Conservation (phyloP, 2,797 vertebrate species). For the Danionella dracula region DNA sequence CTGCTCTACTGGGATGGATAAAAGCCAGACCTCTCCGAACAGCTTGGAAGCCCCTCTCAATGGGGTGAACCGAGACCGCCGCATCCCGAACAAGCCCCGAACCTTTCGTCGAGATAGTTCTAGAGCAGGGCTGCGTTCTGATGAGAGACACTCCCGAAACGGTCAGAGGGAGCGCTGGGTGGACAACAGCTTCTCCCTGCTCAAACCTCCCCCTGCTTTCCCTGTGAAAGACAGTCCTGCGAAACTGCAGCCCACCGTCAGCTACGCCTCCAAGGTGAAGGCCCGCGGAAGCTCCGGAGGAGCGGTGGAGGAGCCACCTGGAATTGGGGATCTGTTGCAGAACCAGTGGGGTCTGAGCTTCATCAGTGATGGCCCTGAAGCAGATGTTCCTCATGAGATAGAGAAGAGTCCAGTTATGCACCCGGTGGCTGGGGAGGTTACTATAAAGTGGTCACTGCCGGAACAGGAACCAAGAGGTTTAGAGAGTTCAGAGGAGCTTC, state of each 20-base stretch:
- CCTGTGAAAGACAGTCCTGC: constrained; percentile 82
- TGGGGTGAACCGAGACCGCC: constrained; percentile 59
- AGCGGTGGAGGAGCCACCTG: constrained; percentile 66
- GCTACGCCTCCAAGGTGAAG: constrained; percentile 85
- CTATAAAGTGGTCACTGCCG: constrained; percentile 33
- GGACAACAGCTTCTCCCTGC: constrained; percentile 72
- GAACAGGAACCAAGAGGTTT: constrained; percentile 45
- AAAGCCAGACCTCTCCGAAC: constrained; percentile 53
- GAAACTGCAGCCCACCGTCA: constrained; percentile 78
- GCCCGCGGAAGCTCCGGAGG: constrained; percentile 58
- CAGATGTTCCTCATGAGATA: constrained; percentile 42
- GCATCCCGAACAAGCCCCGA: constrained; percentile 61
- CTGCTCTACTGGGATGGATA: constrained; percentile 57
- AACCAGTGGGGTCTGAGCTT: constrained; percentile 85
- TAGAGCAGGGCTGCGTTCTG: constrained; percentile 40
- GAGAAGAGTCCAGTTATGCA: constrained; percentile 36
- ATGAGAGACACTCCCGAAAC: constrained; percentile 51
- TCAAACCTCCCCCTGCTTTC: constrained; percentile 78
- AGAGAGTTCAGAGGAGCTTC: constrained; percentile 63
- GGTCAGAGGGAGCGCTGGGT: constrained; percentile 65
- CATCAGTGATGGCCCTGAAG: constrained; percentile 65
- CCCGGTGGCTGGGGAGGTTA: constrained; percentile 35
- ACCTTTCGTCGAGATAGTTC: constrained; percentile 61
- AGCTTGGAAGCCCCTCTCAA: constrained; percentile 44
- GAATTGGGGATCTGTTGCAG: constrained; percentile 77